Percentiles rank a stretch among this genome's conserved stretches.
Conservation (phyloP, 2,113 vertebrate genomes). For the Podocnemis expansa region DNA sequence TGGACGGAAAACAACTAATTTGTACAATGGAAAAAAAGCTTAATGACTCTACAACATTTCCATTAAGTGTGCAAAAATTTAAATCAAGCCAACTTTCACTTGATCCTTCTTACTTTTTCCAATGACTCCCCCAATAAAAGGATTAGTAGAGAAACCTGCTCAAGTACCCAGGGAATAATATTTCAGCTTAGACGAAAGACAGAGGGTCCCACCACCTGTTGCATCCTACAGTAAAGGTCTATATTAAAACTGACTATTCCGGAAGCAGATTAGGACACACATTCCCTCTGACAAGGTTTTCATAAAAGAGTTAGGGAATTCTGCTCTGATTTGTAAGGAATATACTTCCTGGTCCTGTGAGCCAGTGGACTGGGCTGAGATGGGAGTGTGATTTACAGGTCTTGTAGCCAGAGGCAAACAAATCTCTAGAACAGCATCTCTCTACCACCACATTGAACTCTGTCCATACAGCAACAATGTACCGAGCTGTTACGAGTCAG, state of each 20-base stretch:
- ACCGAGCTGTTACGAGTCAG: too few species aligned
- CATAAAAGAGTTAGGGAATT: background rate
- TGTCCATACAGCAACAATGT: too few species aligned
- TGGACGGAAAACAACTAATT: background rate
- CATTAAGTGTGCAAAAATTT: background rate
- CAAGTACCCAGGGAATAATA: background rate
- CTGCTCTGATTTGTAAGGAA: background rate
- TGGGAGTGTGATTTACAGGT: background rate
- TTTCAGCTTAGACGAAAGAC: background rate
- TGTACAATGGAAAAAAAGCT: background rate
- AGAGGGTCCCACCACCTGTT: background rate
- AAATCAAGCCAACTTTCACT: background rate
- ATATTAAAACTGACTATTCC: constrained; percentile 20
- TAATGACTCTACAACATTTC: background rate
- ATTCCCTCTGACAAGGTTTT: background rate
- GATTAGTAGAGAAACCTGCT: rapidly evolving
- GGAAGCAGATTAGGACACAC: background rate
- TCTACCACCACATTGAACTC: too few species aligned
- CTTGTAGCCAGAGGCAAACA: background rate
- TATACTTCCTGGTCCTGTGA: background rate
- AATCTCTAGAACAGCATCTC: background rate
- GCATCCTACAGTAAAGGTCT: background rate
- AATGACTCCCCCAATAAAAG: background rate
- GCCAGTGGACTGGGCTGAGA: background rate
- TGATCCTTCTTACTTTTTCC: background rate